Evolutionary conservation across 2,113 vertebrate genomes (phyloP), one percentile per base, ranked within the genome.

Genomic region (Formicarius rufipectus): DNA sequence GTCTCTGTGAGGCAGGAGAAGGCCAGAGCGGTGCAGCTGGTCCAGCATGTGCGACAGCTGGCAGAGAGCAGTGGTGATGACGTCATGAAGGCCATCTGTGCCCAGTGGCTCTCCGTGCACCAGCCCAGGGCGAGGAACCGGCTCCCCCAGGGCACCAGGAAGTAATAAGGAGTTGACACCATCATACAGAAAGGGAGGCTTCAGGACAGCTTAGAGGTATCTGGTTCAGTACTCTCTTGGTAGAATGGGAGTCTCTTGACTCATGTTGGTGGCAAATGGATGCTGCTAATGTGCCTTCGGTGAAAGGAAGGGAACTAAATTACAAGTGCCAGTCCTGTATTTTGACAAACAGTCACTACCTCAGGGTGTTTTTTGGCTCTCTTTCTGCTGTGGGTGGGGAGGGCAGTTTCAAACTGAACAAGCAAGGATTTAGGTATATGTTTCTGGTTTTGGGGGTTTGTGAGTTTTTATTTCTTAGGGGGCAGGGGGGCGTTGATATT

Each of bases 51-150:
- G 53, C 96, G 97, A 2, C 98, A 97, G 95, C 98, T 98, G 1
- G 99, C 99, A 1, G 98, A 98, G 95, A 97, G 85, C 87, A 97
- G 97, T 0, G 97, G 98, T 15, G 99, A 99, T 67, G 97, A 98
- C 0, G 97, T 99, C 11, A 99, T 99, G 94, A 98, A 98, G 86
- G 98, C 99, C 50, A 99, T 99, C 97, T 99, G 99, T 60, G 85
- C 97, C 63, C 99, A 99, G 87, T 99, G 99, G 99, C 98, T 99
- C 82, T 95, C 98, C 0, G 99, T 99, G 33, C 99, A 99, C 91
- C 98, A 98, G 91, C 97, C 96, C 94, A 98, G 96, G 76, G 35
- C 31, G 3, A 97, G 97, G 28, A 95, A 69, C 31, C 50, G 94
- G 23, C 96, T 96, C 8, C 74, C 96, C 50, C 96, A 97, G 39